phyloP scores from a whole-genome alignment of 2,113 vertebrate genomes.

The Pelusios castaneus region DNA sequence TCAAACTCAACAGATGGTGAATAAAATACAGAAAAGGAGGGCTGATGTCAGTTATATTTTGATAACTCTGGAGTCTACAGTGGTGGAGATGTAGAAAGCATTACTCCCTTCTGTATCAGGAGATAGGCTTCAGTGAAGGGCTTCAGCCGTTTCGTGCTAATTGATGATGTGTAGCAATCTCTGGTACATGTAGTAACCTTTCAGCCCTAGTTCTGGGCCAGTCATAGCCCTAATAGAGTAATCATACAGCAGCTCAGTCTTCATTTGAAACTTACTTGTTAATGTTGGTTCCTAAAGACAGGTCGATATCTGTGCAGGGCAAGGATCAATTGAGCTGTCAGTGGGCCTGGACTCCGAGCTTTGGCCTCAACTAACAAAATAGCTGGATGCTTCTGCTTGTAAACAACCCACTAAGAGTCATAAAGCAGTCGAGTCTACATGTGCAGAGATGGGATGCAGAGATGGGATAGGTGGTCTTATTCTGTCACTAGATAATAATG shows the following conservation, averaged over 20 bases:
- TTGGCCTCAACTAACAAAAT: not conserved
- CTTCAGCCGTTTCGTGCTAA: not conserved
- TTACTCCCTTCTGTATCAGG: accelerated
- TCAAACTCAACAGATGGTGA: not conserved
- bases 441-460: not conserved
- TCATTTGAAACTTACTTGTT: not conserved
- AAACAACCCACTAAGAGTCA: not conserved
- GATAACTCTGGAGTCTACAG: not conserved
- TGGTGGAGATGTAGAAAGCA: not conserved
- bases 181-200: not conserved
- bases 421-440: not conserved
- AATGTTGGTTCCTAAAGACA: not conserved
- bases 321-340: not conserved
- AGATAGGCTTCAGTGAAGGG: not conserved
- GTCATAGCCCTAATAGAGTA: not conserved
- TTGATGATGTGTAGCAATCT: not conserved
- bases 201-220: not conserved
- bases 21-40: not conserved
- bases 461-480: not conserved
- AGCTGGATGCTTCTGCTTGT: not conserved
- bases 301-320: not conserved
- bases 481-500: not conserved
- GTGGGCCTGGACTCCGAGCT: not conserved
- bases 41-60: not conserved
- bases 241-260: not conserved